Base-by-base conservation (phyloP, 2,113 vertebrate species). In the Toxotes jaculatrix region DNA sequence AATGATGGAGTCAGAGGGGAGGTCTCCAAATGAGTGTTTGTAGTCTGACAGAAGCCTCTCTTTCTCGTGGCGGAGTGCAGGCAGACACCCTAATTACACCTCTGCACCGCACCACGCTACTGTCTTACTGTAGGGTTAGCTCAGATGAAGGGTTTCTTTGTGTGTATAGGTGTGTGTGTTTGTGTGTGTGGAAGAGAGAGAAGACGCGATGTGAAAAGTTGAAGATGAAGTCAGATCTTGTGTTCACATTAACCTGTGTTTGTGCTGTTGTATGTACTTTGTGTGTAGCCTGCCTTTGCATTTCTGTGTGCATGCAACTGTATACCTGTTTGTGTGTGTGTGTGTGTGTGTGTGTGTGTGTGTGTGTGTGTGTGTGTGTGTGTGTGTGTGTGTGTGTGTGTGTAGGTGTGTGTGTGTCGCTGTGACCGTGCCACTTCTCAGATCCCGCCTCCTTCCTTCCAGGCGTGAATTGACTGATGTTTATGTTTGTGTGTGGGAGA, bases 71-170 rank as follows among this genome's bases (percentile, higher is more conserved):
- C n/a, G 7, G 71, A 77, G 82, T 74, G 82, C 70, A 79, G 79
- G 81, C 91, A 91, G 92, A 91, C 90, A 70, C 80, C 90, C 64
- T 94, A 93, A 94, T 92, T 93, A 91, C 88, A 88, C 80, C 89
- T 91, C 83, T 89, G 75, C 79, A 69, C 57, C 80, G 61, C 80
- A 81, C 64, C 63, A 65, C 3, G 45, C 87, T 89, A 75, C 88
- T 80, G 90, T 87, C 85, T 90, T 80, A 87, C 87, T 84, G 90
- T 84, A 80, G 70, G 57, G 63, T 80, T 80, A 79, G 42, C 45
- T 31, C 61, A 84, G 66, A 90, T 87, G 82, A 90, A 92, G 85
- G 84, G 73, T 38, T 62, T 87, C 87, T 91, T 90, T 89, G 89
- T 87, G 74, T 81, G 62, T 49, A 57, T 32, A 34, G 55, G 36